Percentiles rank a stretch among this genome's conserved stretches.
Conservation (phyloP, 2,113 vertebrate species). For the Galemys pyrenaicus region DNA sequence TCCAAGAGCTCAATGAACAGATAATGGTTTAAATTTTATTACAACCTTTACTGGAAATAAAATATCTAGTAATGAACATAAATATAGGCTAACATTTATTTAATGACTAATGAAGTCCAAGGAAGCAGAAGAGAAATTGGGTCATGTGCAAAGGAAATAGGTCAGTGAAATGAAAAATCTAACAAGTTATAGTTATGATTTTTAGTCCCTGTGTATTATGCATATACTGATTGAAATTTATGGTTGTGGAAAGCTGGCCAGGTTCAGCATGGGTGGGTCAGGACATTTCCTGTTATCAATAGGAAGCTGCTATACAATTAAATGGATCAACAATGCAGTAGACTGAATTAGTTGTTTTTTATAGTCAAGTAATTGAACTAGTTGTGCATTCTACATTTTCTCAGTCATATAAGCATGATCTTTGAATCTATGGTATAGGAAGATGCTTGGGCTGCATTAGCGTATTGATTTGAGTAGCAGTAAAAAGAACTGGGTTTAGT, state of each 20-base stretch:
- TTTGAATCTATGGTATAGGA: slow-evolving; percentile 47
- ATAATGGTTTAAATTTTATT: background rate
- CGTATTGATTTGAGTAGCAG: slow-evolving; percentile 67
- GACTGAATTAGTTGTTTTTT: slow-evolving; percentile 74
- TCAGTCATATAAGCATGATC: slow-evolving; percentile 52
- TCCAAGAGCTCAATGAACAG: slow-evolving; percentile 10
- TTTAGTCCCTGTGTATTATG: background rate
- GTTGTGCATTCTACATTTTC: slow-evolving; percentile 64
- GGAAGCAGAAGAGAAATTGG: slow-evolving; percentile 33
- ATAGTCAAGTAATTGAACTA: slow-evolving; percentile 74
- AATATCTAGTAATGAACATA: background rate
- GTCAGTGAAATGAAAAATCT: slow-evolving; percentile 49
- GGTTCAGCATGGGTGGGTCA: slow-evolving; percentile 59
- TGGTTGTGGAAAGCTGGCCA: slow-evolving; percentile 59
- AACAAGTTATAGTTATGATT: slow-evolving; percentile 39
- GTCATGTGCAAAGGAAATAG: slow-evolving; percentile 47
- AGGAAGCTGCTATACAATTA: slow-evolving; percentile 76
- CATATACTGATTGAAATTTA: slow-evolving; percentile 61
- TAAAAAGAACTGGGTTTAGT: slow-evolving; percentile 52
- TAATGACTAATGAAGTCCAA: slow-evolving; percentile 23
- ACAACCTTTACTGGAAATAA: slow-evolving; percentile 29
- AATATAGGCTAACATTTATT: background rate
- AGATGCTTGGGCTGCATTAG: slow-evolving; percentile 35
- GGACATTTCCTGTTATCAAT: slow-evolving; percentile 71
- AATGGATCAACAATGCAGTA: slow-evolving; percentile 76